Base-by-base conservation (phyloP, 2,888 invertebrate genomes). In the Drosophila pegasa region DNA sequence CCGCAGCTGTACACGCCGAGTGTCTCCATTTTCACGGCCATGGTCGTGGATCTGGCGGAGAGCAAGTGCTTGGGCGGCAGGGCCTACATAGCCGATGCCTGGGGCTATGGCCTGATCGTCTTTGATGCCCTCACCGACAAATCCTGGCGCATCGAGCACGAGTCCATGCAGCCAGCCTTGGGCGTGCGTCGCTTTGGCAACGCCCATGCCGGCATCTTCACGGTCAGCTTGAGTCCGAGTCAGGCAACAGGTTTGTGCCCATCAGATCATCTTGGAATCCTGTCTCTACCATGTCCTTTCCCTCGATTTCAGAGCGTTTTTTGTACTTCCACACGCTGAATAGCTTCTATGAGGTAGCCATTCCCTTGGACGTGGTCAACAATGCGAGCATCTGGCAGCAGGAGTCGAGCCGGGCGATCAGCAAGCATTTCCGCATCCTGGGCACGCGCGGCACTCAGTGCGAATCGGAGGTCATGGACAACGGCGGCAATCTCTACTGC, bases 401-500 rank as follows among this genome's bases (percentile, higher is more conserved):
- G 0, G 80, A 93, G 45, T 90, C 92, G 7, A 91, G 93, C 0
- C 90, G 90, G 0, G 91, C 93, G 6, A 27, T 38, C 1, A 41
- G 62, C 18, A 51, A 93, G 50, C 91, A 93, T 20, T 95, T 95
- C 84, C 90, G 92, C 27, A 86, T 94, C 50, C 93, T 94, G 67
- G 92, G 93, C 45, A 90, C 92, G 66, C 93, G 94, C 54, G 93
- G 96, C 58, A 94, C 94, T 0, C 97, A 97, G 90, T 93, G 95
- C 14, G 96, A 95, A 10, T 95, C 96, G 0, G 94, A 96, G 92
- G 95, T 94, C 0, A 95, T 96, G 90, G 95, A 96, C 80, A 93
- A 93, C 33, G 93, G 94, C 50, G 96, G 96, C 0, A 93, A 96
- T 62, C 91, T 96, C 71, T 96, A 94, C 89, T 96, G 95, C 87